Evolutionary conservation across 2,797 vertebrate genomes (phyloP).

Genomic region (Paratrypauchen microcephalus): DNA sequence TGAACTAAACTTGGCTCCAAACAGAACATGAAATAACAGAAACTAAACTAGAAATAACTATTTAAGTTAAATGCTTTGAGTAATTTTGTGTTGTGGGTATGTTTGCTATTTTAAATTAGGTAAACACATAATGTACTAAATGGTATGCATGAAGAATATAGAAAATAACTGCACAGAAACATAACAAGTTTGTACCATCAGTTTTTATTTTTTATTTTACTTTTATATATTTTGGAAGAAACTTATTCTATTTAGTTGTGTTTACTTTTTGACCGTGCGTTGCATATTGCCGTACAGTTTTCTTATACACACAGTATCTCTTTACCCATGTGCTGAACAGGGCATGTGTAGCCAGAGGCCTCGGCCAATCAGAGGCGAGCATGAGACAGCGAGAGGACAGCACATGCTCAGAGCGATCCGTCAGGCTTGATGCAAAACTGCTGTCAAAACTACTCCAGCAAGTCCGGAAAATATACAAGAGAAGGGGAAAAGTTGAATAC

Average conservation of each 20-base stretch:
- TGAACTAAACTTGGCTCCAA: too few species aligned
- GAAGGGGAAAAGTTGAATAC: not conserved
- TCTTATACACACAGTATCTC: slow-evolving; percentile 22
- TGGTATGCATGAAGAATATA: not conserved
- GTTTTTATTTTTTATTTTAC: not conserved
- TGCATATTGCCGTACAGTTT: not conserved
- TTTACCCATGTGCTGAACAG: slow-evolving; percentile 44
- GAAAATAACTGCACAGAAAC: not conserved
- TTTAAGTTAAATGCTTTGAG: not conserved
- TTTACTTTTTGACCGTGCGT: not conserved
- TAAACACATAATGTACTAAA: not conserved
- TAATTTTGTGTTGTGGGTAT: not conserved
- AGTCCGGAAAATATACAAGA: not conserved
- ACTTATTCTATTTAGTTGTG: not conserved
- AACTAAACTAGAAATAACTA: not conserved
- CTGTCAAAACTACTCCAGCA: slow-evolving; percentile 25
- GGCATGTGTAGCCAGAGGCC: slow-evolving; percentile 64
- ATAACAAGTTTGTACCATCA: too few species aligned
- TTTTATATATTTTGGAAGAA: not conserved
- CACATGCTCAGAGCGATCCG: slow-evolving; percentile 25
- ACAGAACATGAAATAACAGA: not conserved
- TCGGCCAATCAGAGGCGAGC: slow-evolving; percentile 66
- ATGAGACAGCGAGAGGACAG: slow-evolving; percentile 51
- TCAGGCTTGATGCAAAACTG: slow-evolving; percentile 22
- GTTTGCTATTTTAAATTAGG: not conserved